Conservation (phyloP, 2,113 vertebrate species). For the Pongo pygmaeus region DNA sequence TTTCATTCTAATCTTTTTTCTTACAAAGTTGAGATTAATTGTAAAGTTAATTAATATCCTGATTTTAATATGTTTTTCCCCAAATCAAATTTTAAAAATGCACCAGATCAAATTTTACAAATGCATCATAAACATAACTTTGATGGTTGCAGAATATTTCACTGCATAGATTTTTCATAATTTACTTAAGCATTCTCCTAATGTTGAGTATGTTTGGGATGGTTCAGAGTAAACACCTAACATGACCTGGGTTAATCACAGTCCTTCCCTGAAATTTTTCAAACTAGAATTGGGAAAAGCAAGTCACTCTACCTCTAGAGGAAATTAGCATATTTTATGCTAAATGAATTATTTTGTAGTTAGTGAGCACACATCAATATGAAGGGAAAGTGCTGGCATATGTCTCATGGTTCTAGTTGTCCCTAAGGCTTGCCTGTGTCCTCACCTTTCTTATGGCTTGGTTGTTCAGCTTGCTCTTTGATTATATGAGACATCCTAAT, state of each 20-base stretch:
- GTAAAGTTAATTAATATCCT: neutral
- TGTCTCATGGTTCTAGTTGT: neutral
- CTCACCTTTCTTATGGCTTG: neutral
- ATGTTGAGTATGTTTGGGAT: neutral
- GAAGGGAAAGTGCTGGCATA: neutral
- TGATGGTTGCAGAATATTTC: neutral
- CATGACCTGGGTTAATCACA: neutral
- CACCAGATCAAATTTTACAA: neutral
- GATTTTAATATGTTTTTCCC: constrained; percentile 9
- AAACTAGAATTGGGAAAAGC: constrained; percentile 31
- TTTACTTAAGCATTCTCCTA: neutral
- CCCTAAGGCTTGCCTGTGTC: neutral
- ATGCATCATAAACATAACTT: neutral
- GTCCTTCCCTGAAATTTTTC: neutral
- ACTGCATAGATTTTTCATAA: neutral
- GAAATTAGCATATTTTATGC: neutral
- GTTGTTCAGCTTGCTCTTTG: neutral
- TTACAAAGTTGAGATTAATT: neutral
- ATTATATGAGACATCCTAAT: neutral
- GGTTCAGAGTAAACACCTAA: neutral
- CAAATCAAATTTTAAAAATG: neutral
- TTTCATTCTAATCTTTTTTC: neutral
- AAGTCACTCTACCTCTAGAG: neutral
- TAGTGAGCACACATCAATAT: neutral
- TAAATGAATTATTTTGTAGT: neutral